These are phyloP conservation scores for Protosalanx chinensis DNA, from an alignment of 2,797 vertebrate genomes.

Conservation along the genomic window DNA sequence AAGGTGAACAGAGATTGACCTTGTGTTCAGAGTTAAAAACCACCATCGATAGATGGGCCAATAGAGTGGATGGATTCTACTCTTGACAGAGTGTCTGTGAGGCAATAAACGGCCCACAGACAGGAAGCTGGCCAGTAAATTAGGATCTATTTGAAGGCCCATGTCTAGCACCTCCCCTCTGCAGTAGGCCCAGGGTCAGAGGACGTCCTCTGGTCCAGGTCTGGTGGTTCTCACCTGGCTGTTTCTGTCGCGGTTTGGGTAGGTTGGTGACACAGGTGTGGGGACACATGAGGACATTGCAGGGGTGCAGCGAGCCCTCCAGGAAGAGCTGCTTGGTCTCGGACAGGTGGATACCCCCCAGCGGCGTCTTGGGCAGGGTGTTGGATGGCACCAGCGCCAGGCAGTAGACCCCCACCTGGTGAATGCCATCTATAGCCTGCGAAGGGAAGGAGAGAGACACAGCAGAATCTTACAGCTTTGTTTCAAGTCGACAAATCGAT, in stretches of 20 bases:
- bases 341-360: slow-evolving; percentile 96
- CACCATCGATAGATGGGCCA: slow-evolving; percentile 2
- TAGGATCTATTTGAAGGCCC: neutral
- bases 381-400: slow-evolving; percentile 94
- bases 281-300: slow-evolving; percentile 97
- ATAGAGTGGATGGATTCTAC: neutral
- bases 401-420: slow-evolving; percentile 96
- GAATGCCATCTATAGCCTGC: slow-evolving; percentile 98
- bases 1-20: neutral
- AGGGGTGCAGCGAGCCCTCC: slow-evolving; percentile 95
- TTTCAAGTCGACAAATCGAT: no score
- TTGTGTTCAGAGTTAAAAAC: slow-evolving; percentile 1
- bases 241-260: slow-evolving; percentile 96
- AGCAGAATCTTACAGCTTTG: no score
- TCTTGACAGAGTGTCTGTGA: neutral
- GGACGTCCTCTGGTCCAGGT: neutral
- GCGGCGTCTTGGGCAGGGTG: slow-evolving; percentile 94
- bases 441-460: neutral
- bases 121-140: neutral
- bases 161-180: no score
- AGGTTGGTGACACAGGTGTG: slow-evolving; percentile 98
- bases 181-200: no score
- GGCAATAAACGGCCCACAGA: neutral
- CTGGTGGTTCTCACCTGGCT: slow-evolving; percentile 80
- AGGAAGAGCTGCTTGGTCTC: slow-evolving; percentile 98